Evolutionary conservation across 2,888 invertebrate species (phyloP), one percentile per base, ranked within the genome.

Genomic region (Ophonus ardosiacus): DNA sequence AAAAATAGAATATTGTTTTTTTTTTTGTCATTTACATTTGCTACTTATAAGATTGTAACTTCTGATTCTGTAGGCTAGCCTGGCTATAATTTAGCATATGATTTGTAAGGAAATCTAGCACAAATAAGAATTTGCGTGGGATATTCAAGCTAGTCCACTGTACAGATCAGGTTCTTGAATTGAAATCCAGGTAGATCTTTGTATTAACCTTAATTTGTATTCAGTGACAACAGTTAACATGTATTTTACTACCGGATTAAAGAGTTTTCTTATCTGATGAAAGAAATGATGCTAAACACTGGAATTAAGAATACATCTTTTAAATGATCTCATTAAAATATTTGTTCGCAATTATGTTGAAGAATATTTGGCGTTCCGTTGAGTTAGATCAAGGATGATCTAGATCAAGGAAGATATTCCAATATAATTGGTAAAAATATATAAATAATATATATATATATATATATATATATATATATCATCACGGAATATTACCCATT

Each of bases 161-260:
- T 13, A 63, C 15, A 18, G 18, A 63, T 24, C 63, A 21, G 21
- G 17, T 63, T 24, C 0, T 21, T 24, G 21, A 63, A 63, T 13
- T 63, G 63, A 24, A 63, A 63, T 63, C 63, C 21, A n/a, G 71
- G 0, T 71, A 71, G 7, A 40, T 71, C 40, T 40, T 4, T 71
- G 2, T 40, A 68, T 1, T 18, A 31, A 7, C 57, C 79, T 79
- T 79, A 59, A 79, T 57, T 79, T 57, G 57, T 57, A 79, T 79
- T 79, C 57, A 15, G 57, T 79, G 79, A 79, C 79, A 79, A 79
- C 24, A 24, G 51, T 79, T 79, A 79, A 59, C n/a, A 56, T 24
- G 24, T 57, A 79, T 57, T 79, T 79, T 79, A 79, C 79, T 79
- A 79, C 79, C 31, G 57, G 56, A 79, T 79, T 79, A 18, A 21